phyloP scores from a whole-genome alignment of 2,888 invertebrate genomes.

The Agonopterix arenella region DNA sequence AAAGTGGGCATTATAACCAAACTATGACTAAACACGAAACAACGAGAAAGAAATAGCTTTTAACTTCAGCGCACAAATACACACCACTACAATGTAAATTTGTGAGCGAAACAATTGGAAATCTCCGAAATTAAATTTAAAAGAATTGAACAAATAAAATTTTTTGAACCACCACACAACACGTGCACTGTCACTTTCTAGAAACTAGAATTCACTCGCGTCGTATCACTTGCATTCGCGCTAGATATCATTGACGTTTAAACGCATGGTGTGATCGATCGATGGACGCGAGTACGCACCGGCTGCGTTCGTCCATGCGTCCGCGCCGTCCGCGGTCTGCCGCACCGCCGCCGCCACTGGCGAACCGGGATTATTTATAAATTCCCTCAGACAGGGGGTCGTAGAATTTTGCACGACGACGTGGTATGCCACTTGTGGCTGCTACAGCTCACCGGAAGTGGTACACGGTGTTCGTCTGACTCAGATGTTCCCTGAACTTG shows the following conservation, averaged over 20 bases:
- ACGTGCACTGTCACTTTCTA: constrained; percentile 25
- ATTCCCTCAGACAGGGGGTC: constrained; percentile 73
- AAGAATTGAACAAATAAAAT: constrained; percentile 1
- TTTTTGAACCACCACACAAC: background rate
- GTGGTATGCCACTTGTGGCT: constrained; percentile 19
- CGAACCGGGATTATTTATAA: constrained; percentile 73
- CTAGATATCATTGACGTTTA: background rate
- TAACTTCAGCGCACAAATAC: background rate
- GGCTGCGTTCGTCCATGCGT: constrained; percentile 55
- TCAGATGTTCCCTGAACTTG: background rate
- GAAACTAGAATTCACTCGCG: constrained; percentile 28
- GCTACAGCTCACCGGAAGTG: constrained; percentile 59
- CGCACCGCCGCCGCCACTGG: constrained; percentile 74
- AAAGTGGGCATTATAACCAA: background rate
- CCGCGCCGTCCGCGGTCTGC: constrained; percentile 73
- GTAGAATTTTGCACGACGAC: constrained; percentile 54
- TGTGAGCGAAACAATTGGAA: background rate
- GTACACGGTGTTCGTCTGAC: constrained; percentile 8
- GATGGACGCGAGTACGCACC: constrained; percentile 58
- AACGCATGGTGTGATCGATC: constrained; percentile 18
- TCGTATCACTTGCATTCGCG: background rate
- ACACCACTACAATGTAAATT: background rate
- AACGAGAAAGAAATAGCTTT: background rate
- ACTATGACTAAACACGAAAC: constrained; percentile 6
- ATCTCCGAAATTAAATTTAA: background rate